A percentile compares a stretch with the other conserved stretches of the same genome.
phyloP scores from a whole-genome alignment of 1,140 invertebrate species.

The Monochamus saltuarius region DNA sequence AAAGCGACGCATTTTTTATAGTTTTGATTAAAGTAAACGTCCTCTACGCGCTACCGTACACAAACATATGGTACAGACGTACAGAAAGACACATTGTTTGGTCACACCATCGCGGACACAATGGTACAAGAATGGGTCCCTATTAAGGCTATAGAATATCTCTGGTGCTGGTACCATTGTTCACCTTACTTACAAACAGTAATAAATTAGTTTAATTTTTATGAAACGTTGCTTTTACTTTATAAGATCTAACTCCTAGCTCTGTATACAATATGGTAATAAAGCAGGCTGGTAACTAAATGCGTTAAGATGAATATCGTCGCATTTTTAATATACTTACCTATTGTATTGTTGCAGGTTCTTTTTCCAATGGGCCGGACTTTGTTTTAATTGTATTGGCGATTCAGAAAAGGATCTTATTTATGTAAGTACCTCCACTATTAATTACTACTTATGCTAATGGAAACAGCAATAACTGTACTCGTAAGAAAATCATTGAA shows the following conservation, averaged over 20 bases:
- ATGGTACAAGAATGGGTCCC: conserved; percentile 34
- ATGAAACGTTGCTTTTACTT: conserved; percentile 27
- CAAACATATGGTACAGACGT: conserved; percentile 15
- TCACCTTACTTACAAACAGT: conserved; percentile 32
- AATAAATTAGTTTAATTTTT: conserved; percentile 37
- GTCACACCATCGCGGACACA: conserved; percentile 33
- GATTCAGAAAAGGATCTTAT: not conserved
- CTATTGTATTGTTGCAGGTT: conserved; percentile 23
- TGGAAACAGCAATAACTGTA: too few species aligned
- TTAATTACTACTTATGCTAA: too few species aligned
- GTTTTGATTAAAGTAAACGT: too few species aligned
- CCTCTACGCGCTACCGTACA: too few species aligned
- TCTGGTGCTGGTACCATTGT: conserved; percentile 28
- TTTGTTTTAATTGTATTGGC: conserved; percentile 5
- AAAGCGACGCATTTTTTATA: too few species aligned
- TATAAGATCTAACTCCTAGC: conserved; percentile 31
- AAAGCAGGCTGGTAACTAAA: conserved; percentile 33
- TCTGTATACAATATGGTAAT: conserved; percentile 36
- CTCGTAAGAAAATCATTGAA: too few species aligned
- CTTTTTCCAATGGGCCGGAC: conserved; percentile 10
- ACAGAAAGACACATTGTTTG: conserved; percentile 33
- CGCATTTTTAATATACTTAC: conserved; percentile 26
- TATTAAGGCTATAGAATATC: conserved; percentile 32
- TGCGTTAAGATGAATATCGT: conserved; percentile 31
- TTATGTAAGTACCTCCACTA: too few species aligned